Base-by-base conservation (phyloP, 2,113 vertebrate species). In the human region DNA sequence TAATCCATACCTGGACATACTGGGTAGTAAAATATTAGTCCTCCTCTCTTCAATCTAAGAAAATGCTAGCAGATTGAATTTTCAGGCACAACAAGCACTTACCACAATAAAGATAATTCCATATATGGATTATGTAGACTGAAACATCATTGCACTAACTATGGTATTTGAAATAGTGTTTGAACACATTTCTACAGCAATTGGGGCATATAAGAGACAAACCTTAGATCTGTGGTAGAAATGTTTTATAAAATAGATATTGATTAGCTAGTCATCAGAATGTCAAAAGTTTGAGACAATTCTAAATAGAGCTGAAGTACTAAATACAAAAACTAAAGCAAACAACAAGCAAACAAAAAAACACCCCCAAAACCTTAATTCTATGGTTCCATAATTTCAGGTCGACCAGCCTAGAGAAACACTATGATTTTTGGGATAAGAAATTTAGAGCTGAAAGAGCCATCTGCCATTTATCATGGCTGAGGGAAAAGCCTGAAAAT, bases 91-190 rank as follows among this genome's bases (percentile, higher is more conserved):
- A 89, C 95, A 95, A 92, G 5, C 25, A 86, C 45, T 68, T 92
- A 97, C 75, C n/a, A 93, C 73, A 95, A 88, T 50, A 89, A 94
- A 96, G 81, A 76, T 52, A 90, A 95, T 94, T 81, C 57, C 59
- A 81, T 27, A 89, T 48, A 82, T 35, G 25, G 35, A 83, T 75
- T 76, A 80, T 52, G 43, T 23, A 86, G 25, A 66, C 5, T 13
- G 45, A 96, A 92, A 79, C 59, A 66, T 32, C 32, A 70, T 52
- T 1, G 11, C 87, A 8, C 7, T 80, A 68, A 80, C 70, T 38
- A 22, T 4, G 92, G 40, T 70, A 92, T 95, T 68, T 93, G 59
- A 93, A 96, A 59, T 82, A 89, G 93, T 38, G 22, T 94, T 32
- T 95, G 82, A 95, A 87, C 68, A 92, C 45, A 91, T 93, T 92